A percentile compares a stretch with the other conserved stretches of the same genome.
These are phyloP conservation scores for Hylaeus anthracinus DNA, from an alignment of 1,140 invertebrate species.

Conservation along the genomic window DNA sequence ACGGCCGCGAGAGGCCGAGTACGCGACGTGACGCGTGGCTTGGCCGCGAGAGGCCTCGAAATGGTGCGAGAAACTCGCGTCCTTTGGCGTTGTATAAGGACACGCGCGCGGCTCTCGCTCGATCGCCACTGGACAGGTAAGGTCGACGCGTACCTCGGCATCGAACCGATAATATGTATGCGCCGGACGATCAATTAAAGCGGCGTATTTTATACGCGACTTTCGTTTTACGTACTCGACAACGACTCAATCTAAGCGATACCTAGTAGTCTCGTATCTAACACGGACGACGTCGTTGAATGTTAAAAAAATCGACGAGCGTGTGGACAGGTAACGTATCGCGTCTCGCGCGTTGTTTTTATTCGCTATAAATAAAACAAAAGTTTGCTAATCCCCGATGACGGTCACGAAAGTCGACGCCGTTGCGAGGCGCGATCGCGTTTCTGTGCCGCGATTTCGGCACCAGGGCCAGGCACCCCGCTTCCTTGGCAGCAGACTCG, in stretches of 20 bases:
- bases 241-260: no score
- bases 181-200: no score
- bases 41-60: slow-evolving; percentile 51
- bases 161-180: no score
- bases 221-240: no score
- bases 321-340: background rate
- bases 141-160: background rate
- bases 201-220: no score
- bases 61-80: slow-evolving; percentile 55
- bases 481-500: slow-evolving; percentile 57
- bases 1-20: slow-evolving; percentile 3
- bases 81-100: slow-evolving; percentile 43
- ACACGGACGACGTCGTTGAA: no score
- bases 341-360: no score
- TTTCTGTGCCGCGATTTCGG: slow-evolving; percentile 39
- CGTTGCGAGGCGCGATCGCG: slow-evolving; percentile 1
- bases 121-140: slow-evolving; percentile 1
- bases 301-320: slow-evolving; percentile 24
- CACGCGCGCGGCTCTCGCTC: slow-evolving; percentile 6
- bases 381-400: no score
- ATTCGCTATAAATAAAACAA: no score
- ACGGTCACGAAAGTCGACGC: background rate
- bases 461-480: slow-evolving; percentile 45
- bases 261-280: no score
- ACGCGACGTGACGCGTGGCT: slow-evolving; percentile 17